Percentiles rank a stretch among this genome's conserved stretches.
Evolutionary conservation across 2,113 vertebrate species (phyloP).

Genomic region (Dipodomys merriami): DNA sequence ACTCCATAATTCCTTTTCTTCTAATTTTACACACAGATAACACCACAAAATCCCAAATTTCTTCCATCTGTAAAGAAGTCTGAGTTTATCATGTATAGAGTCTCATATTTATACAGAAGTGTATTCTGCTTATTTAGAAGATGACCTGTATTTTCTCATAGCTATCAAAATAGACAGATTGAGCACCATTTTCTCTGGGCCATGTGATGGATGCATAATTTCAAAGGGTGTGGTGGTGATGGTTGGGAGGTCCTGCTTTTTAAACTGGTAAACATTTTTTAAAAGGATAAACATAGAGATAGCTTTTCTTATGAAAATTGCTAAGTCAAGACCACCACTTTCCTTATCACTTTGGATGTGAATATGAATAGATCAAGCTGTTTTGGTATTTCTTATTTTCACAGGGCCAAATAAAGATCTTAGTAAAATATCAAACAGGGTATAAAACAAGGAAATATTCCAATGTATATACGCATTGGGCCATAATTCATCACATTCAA

Average conservation of each 20-base stretch:
- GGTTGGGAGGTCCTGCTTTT: conserved; percentile 42
- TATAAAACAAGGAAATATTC: conserved; percentile 67
- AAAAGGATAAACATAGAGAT: conserved; percentile 23
- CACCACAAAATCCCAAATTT: conserved; percentile 4
- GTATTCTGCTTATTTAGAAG: background rate
- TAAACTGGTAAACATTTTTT: conserved; percentile 55
- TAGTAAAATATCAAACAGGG: conserved; percentile 61
- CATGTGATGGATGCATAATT: background rate
- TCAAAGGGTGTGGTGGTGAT: conserved; percentile 23
- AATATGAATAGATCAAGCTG: conserved; percentile 62
- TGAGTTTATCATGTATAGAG: conserved; percentile 19
- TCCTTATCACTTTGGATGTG: conserved; percentile 53
- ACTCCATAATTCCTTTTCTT: conserved; percentile 48
- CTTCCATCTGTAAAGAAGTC: conserved; percentile 60
- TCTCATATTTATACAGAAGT: background rate
- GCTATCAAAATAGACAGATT: conserved; percentile 3
- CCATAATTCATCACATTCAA: conserved; percentile 75
- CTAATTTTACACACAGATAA: conserved; percentile 32
- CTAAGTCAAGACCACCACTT: conserved; percentile 44
- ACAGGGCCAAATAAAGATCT: background rate
- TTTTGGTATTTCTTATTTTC: conserved; percentile 48
- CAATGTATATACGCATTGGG: background rate
- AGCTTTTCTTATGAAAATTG: background rate
- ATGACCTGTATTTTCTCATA: conserved; percentile 33
- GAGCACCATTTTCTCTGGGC: background rate